Base-by-base conservation (phyloP, 2,113 vertebrate genomes). In the Ariopsis seemanni region DNA sequence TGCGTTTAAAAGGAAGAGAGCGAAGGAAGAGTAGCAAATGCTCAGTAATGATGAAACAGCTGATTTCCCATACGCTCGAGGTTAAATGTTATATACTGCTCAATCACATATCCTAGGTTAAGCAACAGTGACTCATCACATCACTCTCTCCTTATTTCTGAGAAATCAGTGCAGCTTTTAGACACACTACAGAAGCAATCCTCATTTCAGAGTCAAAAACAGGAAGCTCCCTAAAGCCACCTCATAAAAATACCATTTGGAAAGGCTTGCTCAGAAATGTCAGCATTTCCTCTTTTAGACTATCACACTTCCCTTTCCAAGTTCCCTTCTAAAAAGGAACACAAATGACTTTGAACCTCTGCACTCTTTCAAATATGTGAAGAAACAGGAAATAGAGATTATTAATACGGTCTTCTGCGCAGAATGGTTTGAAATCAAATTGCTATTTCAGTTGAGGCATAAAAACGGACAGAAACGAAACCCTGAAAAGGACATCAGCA, bases 251-350 rank as follows among this genome's bases (percentile, higher is more conserved):
- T 84, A 92, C 88, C 91, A 84, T 89, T 85, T 75, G 78, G 82
- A 75, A 87, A 88, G 90, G 91, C 90, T 42, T 81, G 69, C 90
- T 42, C 85, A 84, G 82, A 83, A 92, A 92, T 90, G 87, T 89
- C 91, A 89, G 85, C 30, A 53, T 84, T 87, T 92, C 86, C 85
- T 90, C 90, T 89, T 91, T 90, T 89, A 92, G 88, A 89, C 91
- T 90, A 90, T 89, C 91, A 80, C 87, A 88, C 89, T 90, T 91
- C 91, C 88, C 77, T 81, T 65, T 84, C 58, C 86, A 82, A 86
- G 57, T 87, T 90, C 86, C 89, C 87, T 71, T 83, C n/a, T 82
- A 65, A 85, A 60, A 88, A 72, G 20, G 69, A 72, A 63, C 53
- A 62, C 42, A 20, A 85, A 5, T 84, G 4, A 52, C 42, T 58